Conservation (phyloP, 2,113 vertebrate genomes). For the Ramphastos sulfuratus region DNA sequence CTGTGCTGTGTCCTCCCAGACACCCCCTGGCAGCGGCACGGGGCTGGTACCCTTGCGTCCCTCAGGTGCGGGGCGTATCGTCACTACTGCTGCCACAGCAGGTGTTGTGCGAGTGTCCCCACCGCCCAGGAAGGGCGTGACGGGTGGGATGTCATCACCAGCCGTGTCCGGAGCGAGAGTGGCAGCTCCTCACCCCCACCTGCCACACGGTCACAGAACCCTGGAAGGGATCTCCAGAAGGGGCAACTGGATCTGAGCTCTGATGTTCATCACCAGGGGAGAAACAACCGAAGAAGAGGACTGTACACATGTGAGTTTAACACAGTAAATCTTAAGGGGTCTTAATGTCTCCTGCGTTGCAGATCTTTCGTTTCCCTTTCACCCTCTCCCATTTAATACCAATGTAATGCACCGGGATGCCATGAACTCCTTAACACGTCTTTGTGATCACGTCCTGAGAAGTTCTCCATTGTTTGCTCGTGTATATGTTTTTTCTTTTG, state of each 20-base stretch:
- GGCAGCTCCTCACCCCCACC: not conserved
- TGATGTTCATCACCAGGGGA: not conserved
- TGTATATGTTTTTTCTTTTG: not conserved
- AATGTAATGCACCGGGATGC: not conserved
- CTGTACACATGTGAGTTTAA: not conserved
- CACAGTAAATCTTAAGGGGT: not conserved
- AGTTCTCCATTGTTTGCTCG: not conserved
- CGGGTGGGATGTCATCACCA: not conserved
- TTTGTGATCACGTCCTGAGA: not conserved
- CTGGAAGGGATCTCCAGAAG: too few relatives aligned
- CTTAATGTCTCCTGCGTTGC: accelerated
- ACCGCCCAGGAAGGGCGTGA: too few relatives aligned
- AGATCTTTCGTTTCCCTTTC: not conserved
- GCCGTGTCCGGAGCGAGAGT: too few relatives aligned
- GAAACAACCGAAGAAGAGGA: not conserved
- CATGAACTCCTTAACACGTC: not conserved
- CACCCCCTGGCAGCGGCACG: not conserved
- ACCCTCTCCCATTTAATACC: not conserved
- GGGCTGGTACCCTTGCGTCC: accelerated
- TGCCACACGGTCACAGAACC: too few relatives aligned
- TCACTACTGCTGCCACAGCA: not conserved
- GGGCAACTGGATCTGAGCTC: not conserved
- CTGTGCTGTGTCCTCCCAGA: not conserved
- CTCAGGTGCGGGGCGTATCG: not conserved
- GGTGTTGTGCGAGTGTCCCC: not conserved